Conservation (phyloP, 2,797 vertebrate species). For the Diplodus puntazzo region DNA sequence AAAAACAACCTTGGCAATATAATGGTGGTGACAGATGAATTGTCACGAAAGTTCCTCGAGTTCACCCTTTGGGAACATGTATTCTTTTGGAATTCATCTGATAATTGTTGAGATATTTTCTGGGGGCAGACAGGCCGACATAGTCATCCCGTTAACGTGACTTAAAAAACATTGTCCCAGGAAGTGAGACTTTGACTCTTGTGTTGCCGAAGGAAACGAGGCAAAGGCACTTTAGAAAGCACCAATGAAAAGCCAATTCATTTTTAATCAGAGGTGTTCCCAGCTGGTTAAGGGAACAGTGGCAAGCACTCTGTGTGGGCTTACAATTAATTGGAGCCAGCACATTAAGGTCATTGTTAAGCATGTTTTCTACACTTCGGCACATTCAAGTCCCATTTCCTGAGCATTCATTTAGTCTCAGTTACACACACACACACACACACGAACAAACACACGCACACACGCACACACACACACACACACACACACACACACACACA, state of each 20-base stretch:
- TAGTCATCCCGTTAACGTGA: background rate
- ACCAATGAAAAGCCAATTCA: constrained; percentile 32
- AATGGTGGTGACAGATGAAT: background rate
- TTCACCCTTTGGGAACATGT: background rate
- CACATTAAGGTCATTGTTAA: constrained; percentile 61
- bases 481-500: constrained; percentile 34
- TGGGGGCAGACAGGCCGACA: background rate
- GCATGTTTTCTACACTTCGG: constrained; percentile 44
- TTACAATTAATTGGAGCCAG: constrained; percentile 57
- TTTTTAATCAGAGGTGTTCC: constrained; percentile 53
- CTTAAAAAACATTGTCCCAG: constrained; percentile 11
- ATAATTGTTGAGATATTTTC: background rate
- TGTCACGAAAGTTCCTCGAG: background rate
- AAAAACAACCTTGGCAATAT: background rate
- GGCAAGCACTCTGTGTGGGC: constrained; percentile 32
- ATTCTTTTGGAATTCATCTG: too few species aligned
- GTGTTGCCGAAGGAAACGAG: constrained; percentile 11
- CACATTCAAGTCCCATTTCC: constrained; percentile 44
- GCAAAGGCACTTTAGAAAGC: constrained; percentile 13
- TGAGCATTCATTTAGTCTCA: constrained; percentile 37
- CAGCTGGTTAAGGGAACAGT: constrained; percentile 42
- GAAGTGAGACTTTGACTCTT: background rate
- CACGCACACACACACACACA: constrained; percentile 38
- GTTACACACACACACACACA: constrained; percentile 42
- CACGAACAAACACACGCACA: constrained; percentile 43